A percentile compares a stretch with the other conserved stretches of the same genome.
Conservation (phyloP, 2,888 invertebrate species). For the Halictus quadricinctus region DNA sequence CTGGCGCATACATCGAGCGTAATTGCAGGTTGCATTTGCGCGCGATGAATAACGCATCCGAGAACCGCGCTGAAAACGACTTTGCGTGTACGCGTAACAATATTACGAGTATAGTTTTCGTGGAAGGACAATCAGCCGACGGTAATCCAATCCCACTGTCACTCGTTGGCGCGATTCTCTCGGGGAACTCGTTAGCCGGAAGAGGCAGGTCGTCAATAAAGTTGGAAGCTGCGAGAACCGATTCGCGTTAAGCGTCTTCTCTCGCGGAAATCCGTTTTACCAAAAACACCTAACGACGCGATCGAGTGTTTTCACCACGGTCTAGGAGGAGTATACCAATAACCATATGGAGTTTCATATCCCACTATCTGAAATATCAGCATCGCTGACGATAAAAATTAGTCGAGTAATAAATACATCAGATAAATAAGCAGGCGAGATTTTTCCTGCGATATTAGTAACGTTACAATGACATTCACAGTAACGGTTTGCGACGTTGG, state of each 20-base stretch:
- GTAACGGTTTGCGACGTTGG: background rate
- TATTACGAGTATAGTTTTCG: constrained; percentile 51
- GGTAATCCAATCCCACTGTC: constrained; percentile 41
- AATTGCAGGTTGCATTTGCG: constrained; percentile 37
- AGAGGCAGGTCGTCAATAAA: background rate
- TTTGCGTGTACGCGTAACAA: constrained; percentile 45
- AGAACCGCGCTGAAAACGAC: constrained; percentile 38
- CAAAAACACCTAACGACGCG: background rate
- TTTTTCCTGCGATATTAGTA: background rate
- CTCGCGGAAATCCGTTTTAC: background rate
- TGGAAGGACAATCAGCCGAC: constrained; percentile 48
- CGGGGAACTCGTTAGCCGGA: constrained; percentile 14
- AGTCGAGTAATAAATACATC: background rate
- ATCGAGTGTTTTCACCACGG: background rate
- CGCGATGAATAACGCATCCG: constrained; percentile 48
- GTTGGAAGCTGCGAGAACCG: background rate
- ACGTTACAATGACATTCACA: background rate
- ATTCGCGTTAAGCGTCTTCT: background rate
- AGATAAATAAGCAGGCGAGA: too few relatives aligned
- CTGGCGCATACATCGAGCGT: constrained; percentile 18
- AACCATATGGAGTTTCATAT: background rate
- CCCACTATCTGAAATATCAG: background rate
- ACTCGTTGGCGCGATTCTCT: constrained; percentile 22
- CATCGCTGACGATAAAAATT: background rate
- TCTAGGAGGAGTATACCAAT: background rate